Percentiles rank a stretch among this genome's conserved stretches.
These are phyloP conservation scores for Rhinoptilus africanus DNA, from an alignment of 2,113 vertebrate genomes.

Conservation along the genomic window DNA sequence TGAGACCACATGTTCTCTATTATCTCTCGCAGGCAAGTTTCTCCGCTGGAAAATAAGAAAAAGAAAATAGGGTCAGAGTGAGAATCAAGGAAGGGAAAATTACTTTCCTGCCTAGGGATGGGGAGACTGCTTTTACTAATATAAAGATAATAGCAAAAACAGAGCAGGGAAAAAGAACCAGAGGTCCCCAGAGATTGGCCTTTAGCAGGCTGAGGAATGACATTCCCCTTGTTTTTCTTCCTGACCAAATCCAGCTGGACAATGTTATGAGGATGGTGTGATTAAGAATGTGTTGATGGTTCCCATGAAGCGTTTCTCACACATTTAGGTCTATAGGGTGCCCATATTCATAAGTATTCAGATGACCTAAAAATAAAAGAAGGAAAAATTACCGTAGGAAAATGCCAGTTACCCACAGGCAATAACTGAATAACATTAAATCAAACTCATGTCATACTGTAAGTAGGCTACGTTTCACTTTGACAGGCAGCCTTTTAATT, in stretches of 20 bases:
- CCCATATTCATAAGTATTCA: not conserved
- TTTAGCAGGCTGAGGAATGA: not conserved
- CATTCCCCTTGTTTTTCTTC: not conserved
- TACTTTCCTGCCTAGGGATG: not conserved
- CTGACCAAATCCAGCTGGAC: not conserved
- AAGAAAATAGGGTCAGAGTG: not conserved
- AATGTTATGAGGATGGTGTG: not conserved
- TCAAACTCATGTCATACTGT: not conserved
- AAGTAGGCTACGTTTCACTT: not conserved
- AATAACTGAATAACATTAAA: not conserved
- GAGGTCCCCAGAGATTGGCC: not conserved
- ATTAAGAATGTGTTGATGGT: not conserved
- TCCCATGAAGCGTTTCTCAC: not conserved
- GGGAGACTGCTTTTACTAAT: not conserved
- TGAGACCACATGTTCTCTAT: fast-evolving
- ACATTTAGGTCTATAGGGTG: not conserved
- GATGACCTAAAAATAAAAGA: not conserved
- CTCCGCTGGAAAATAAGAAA: not conserved
- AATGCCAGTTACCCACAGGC: not conserved
- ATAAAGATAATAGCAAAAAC: not conserved
- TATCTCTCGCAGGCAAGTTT: not conserved
- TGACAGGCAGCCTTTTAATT: not conserved
- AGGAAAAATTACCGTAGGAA: not conserved
- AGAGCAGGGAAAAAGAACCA: not conserved
- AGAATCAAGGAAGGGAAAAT: not conserved